phyloP scores from a whole-genome alignment of 1,140 invertebrate genomes.

The Ips typographus region DNA sequence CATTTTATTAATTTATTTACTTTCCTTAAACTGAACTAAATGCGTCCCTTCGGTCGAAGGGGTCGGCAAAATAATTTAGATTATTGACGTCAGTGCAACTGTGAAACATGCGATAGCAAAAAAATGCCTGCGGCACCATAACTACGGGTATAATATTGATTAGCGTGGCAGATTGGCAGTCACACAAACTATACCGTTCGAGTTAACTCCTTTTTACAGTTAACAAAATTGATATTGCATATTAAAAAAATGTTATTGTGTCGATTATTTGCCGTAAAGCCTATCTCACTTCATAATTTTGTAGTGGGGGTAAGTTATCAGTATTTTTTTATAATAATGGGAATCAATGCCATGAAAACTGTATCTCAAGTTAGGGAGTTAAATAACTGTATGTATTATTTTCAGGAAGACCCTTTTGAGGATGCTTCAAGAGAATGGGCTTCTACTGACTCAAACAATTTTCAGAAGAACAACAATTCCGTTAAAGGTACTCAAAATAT shows the following conservation, averaged over 20 bases:
- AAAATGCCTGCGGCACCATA: constrained; percentile 22
- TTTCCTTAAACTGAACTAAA: too few relatives aligned
- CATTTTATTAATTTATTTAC: neutral
- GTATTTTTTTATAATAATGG: constrained; percentile 1
- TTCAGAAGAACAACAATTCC: too few relatives aligned
- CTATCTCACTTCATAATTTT: constrained; percentile 42
- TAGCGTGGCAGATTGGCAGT: constrained; percentile 10
- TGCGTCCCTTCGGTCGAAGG: too few relatives aligned
- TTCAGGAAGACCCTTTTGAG: constrained; percentile 10
- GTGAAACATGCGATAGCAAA: constrained; percentile 46
- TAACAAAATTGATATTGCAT: neutral
- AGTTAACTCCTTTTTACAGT: constrained; percentile 2
- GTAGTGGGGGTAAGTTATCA: constrained; percentile 28
- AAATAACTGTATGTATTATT: too few relatives aligned
- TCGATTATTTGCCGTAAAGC: constrained; percentile 43
- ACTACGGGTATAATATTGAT: constrained; percentile 32
- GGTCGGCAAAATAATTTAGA: too few relatives aligned
- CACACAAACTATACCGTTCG: constrained; percentile 2
- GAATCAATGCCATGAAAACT: neutral
- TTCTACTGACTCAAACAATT: too few relatives aligned
- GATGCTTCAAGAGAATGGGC: neutral
- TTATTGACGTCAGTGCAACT: constrained; percentile 34
- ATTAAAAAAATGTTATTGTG: constrained; percentile 44
- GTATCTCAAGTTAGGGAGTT: neutral
- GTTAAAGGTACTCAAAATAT: too few relatives aligned